A percentile compares a stretch with the other conserved stretches of the same genome.
Evolutionary conservation across 2,113 vertebrate genomes (phyloP).

Genomic region (Mastomys coucha): DNA sequence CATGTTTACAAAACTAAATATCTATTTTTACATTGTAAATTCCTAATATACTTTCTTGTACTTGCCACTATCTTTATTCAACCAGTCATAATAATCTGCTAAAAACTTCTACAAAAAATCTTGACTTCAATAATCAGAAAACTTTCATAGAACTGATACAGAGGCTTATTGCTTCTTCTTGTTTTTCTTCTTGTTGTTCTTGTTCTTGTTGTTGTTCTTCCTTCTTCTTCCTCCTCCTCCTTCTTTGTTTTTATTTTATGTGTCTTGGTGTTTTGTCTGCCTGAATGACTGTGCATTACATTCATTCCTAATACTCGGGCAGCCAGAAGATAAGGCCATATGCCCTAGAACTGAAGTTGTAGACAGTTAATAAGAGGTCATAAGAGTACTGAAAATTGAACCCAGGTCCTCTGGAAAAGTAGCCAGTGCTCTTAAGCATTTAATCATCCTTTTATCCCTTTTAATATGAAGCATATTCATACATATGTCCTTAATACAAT

Average conservation of each 20-base stretch:
- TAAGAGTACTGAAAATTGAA: not conserved
- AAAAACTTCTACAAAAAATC: not conserved
- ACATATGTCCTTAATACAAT: not conserved
- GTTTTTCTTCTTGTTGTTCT: not conserved
- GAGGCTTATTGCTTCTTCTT: not conserved
- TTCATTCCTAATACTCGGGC: not conserved
- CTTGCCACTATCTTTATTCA: not conserved
- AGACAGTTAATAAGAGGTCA: not conserved
- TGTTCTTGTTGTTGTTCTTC: too few relatives aligned
- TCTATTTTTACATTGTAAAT: not conserved
- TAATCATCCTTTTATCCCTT: not conserved
- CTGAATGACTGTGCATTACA: not conserved
- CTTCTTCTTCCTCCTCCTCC: too few relatives aligned
- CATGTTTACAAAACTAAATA: not conserved
- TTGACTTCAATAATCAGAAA: not conserved
- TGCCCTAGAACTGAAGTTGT: not conserved
- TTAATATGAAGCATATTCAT: not conserved
- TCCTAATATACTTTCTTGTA: not conserved
- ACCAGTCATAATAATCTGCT: not conserved
- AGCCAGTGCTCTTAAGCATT: not conserved
- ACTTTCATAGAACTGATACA: not conserved
- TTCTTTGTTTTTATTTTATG: not conserved
- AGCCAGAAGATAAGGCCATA: not conserved
- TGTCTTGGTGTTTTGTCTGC: not conserved
- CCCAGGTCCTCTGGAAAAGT: not conserved